Evolutionary conservation across 2,888 invertebrate species (phyloP).

Genomic region (Drosophila macrospina): DNA sequence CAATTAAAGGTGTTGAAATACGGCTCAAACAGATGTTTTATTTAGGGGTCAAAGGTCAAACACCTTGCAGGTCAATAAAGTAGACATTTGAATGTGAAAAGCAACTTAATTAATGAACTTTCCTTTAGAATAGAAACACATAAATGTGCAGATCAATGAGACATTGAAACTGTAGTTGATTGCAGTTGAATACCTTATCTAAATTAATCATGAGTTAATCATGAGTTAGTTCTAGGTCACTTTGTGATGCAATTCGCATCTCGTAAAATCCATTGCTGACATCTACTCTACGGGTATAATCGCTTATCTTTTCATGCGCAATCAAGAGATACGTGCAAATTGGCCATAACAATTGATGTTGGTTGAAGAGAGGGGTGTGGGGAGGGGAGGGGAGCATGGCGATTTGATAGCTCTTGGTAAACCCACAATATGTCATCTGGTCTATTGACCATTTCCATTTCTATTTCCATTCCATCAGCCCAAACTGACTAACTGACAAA

Average conservation of each 20-base stretch:
- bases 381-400: not conserved
- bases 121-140: not conserved
- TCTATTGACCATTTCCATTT: constrained; percentile 51
- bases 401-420: constrained; percentile 23
- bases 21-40: not conserved
- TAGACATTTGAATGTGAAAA: not conserved
- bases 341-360: constrained; percentile 11
- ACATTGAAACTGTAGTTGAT: not conserved
- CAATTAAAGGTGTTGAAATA: not conserved
- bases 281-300: constrained; percentile 28
- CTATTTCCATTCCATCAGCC: constrained; percentile 41
- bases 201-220: not conserved
- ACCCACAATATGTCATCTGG: constrained; percentile 52
- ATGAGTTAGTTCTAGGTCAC: not conserved
- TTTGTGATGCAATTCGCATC: not conserved
- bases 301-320: constrained; percentile 27
- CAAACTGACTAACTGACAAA: constrained; percentile 22
- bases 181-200: not conserved
- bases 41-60: not conserved
- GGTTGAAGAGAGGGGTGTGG: no score
- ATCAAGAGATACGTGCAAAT: constrained; percentile 45
- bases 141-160: not conserved
- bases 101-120: not conserved
- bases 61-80: not conserved
- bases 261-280: constrained; percentile 20